Base-by-base conservation (phyloP, 1,140 invertebrate genomes). In the Bombus cullumanus region DNA sequence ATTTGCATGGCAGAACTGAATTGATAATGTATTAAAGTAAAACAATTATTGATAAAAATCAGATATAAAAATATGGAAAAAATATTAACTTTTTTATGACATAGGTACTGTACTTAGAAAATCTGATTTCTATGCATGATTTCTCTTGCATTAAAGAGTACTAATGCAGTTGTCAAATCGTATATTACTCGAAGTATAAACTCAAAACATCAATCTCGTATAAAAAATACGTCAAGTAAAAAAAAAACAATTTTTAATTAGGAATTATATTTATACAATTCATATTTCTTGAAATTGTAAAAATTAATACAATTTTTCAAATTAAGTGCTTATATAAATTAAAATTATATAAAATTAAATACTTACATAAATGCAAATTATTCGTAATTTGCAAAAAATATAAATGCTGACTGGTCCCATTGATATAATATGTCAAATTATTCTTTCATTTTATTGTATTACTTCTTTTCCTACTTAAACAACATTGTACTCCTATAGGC, bases 1-100 rank as follows among this genome's bases (percentile, higher is more conserved):
- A 84, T 57, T 69, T 66, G 3, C 25, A 85, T 85, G 83, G 53
- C 77, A 85, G 39, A 80, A 72, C 18, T 78, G 3, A 13, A 85
- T 47, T 18, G 8, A n/a, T 66, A 83, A 66, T 83, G 18, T 34
- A 47, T 82, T 41, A n/a, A 72, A 59, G 25, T 83, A 72, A 79
- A 62, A 72, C 34, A 43, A 43, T 28, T 47, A 47, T 25, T 9
- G 18, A 22, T n/a, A 47, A 47, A 62, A 39, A 31, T 39, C n/a
- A 80, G 13, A 31, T 5, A 28, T 59, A 34, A 59, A 83, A 43
- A 37, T 31, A 64, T 37, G 25, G n/a, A 53, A 53, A 47, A 53
- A 53, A 53, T 18, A 64, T 18, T 74, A 71, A 41, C 12, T 39
- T 72, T 71, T 71, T 72, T n/a, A n/a, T 69, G 37, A 69, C 3